phyloP scores from a whole-genome alignment of 2,113 vertebrate genomes.

The Peromyscus polionotus region DNA sequence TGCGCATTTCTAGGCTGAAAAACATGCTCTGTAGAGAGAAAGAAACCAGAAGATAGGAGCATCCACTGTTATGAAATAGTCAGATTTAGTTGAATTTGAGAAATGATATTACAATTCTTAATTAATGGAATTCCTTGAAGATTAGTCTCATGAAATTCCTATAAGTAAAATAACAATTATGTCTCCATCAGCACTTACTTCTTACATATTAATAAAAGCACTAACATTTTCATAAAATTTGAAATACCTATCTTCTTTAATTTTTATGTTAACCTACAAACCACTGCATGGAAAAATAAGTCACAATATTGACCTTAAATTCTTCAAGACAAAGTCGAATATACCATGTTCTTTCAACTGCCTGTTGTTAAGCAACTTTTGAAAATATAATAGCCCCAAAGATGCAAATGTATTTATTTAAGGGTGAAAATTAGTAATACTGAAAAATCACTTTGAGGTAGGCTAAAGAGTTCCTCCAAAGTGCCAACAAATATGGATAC shows the following conservation, averaged over 20 bases:
- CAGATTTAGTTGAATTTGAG: not conserved
- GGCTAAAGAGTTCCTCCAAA: not conserved
- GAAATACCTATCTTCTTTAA: constrained; percentile 6
- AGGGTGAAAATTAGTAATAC: not conserved
- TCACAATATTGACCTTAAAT: not conserved
- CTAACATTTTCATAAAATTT: not conserved
- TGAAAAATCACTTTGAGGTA: constrained; percentile 34
- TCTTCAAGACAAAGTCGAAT: not conserved
- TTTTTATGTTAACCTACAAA: constrained; percentile 22
- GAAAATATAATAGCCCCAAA: constrained; percentile 30
- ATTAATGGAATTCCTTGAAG: constrained; percentile 27
- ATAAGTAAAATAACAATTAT: constrained; percentile 52
- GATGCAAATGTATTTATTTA: not conserved
- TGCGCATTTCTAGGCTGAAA: constrained; percentile 95
- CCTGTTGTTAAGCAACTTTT: not conserved
- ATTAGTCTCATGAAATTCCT: not conserved
- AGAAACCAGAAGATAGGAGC: constrained; percentile 5
- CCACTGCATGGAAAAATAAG: constrained; percentile 13
- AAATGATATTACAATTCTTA: not conserved
- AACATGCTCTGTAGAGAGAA: constrained; percentile 91
- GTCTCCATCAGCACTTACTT: constrained; percentile 37
- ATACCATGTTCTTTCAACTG: not conserved
- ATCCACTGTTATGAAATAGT: not conserved
- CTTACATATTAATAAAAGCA: not conserved
- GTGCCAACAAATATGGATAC: not conserved